These are phyloP conservation scores for Fulica atra DNA, from an alignment of 2,113 vertebrate genomes.

Conservation along the genomic window DNA sequence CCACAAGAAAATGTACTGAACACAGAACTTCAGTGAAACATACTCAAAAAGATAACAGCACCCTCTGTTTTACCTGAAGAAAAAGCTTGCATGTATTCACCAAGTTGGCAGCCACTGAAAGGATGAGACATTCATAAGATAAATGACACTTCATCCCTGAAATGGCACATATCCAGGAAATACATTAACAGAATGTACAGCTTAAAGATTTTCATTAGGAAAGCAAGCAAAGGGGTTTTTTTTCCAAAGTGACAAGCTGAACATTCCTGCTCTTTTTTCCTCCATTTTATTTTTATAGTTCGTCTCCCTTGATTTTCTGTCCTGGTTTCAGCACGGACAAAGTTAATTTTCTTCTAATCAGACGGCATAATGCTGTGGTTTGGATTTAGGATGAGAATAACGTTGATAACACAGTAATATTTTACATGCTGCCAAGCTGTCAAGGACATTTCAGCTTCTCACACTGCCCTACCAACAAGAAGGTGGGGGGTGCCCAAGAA, in stretches of 20 bases:
- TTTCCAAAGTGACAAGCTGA: background rate
- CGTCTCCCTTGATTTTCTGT: background rate
- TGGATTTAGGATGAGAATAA: too few species aligned
- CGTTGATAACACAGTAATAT: too few species aligned
- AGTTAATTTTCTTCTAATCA: too few species aligned
- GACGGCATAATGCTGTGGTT: too few species aligned
- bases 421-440: too few species aligned
- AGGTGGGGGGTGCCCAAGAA: too few species aligned
- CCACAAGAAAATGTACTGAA: background rate
- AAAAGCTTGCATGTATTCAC: background rate
- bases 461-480: too few species aligned
- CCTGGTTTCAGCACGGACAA: too few species aligned
- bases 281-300: background rate
- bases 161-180: conserved; percentile 30
- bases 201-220: conserved; percentile 19
- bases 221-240: background rate
- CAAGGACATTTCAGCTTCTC: too few species aligned
- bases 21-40: background rate
- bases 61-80: background rate
- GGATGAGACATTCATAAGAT: background rate
- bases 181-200: conserved; percentile 5
- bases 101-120: background rate
- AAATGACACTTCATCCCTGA: background rate
- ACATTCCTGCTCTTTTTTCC: background rate
- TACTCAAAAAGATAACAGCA: background rate